Conservation (phyloP, 2,113 vertebrate species). For the Canis aureus region DNA sequence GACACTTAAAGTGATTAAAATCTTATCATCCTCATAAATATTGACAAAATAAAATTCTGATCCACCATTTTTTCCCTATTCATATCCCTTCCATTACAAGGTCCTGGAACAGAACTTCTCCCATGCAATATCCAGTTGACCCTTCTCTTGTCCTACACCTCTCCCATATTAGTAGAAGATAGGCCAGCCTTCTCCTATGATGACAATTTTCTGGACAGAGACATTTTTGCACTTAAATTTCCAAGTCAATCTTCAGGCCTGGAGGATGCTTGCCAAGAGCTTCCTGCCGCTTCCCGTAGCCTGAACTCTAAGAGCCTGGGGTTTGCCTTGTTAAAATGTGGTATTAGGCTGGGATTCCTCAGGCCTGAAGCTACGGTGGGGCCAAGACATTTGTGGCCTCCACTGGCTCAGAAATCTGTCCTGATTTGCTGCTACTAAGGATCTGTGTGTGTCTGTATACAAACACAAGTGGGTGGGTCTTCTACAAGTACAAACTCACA, state of each 20-base stretch:
- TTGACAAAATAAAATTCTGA: neutral
- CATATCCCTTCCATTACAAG: neutral
- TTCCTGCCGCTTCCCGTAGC: constrained; percentile 72
- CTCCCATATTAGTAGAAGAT: neutral
- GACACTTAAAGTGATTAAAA: neutral
- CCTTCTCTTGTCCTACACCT: neutral
- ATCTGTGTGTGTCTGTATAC: constrained; percentile 1
- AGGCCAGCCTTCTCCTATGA: neutral
- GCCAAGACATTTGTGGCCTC: constrained; percentile 77
- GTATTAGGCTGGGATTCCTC: constrained; percentile 74
- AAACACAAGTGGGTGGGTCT: neutral
- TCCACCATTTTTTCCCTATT: neutral
- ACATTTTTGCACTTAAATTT: constrained; percentile 45
- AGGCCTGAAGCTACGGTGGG: constrained; percentile 35
- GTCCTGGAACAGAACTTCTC: neutral
- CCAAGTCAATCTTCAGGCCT: constrained; percentile 56
- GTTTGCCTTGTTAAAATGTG: constrained; percentile 82
- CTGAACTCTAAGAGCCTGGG: constrained; percentile 74
- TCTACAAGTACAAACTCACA: constrained; percentile 34
- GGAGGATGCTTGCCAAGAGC: constrained; percentile 63
- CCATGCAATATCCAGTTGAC: neutral
- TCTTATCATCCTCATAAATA: neutral
- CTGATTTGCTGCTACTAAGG: constrained; percentile 48
- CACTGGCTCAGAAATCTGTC: constrained; percentile 60
- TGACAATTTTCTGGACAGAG: constrained; percentile 67